These are phyloP conservation scores for Mylabris sibirica DNA, from an alignment of 2,888 invertebrate genomes.

Conservation along the genomic window DNA sequence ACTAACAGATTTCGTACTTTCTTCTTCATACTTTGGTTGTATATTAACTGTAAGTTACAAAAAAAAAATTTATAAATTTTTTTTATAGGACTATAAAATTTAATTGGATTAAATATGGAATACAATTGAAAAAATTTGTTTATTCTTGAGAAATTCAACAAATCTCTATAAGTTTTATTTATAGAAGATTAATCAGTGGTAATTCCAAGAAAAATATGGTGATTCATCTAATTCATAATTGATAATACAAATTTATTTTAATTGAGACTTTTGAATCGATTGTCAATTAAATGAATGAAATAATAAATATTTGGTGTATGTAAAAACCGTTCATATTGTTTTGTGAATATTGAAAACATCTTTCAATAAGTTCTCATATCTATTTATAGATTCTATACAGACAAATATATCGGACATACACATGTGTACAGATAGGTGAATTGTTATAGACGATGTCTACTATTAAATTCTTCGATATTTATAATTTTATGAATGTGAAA, in stretches of 20 bases:
- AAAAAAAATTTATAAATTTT: not conserved
- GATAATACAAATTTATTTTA: too few species aligned
- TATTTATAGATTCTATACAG: not conserved
- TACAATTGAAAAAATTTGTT: too few species aligned
- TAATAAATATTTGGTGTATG: not conserved
- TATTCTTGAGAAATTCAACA: too few species aligned
- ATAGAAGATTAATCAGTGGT: not conserved
- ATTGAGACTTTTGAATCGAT: too few species aligned
- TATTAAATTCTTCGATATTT: not conserved
- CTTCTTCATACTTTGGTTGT: slow-evolving; percentile 37
- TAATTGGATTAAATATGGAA: too few species aligned
- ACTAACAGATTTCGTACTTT: slow-evolving; percentile 30
- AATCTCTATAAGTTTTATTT: too few species aligned
- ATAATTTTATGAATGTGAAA: not conserved
- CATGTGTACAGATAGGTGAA: not conserved
- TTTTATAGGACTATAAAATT: slow-evolving; percentile 23
- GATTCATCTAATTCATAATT: too few species aligned
- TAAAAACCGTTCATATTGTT: not conserved
- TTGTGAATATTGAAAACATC: not conserved
- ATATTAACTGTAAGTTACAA: slow-evolving; percentile 38
- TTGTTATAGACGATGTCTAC: slow-evolving; percentile 1
- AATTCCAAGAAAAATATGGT: not conserved
- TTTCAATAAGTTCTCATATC: not conserved
- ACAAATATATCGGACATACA: not conserved
- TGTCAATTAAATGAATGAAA: not conserved